Conservation (phyloP, 53 echinoderm and acorn worm genomes). For the Henricia sp. region DNA sequence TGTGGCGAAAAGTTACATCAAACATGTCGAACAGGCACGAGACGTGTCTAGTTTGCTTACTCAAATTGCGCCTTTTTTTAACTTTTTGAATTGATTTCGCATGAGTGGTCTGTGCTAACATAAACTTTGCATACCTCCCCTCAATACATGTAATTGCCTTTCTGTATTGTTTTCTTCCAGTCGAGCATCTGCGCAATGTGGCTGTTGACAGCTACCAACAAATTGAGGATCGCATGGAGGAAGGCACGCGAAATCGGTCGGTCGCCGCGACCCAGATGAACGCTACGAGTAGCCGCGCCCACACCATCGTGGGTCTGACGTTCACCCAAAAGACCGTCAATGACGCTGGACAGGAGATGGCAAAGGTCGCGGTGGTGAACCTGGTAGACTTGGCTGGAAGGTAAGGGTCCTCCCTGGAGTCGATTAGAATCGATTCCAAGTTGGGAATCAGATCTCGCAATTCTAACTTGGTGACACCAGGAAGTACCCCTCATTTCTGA, state of each 20-base stretch:
- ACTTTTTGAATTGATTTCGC: neutral
- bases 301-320: slow-evolving; percentile 92
- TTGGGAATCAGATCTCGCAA: too few species aligned
- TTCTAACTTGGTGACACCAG: too few species aligned
- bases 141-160: too few species aligned
- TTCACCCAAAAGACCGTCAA: slow-evolving; percentile 96
- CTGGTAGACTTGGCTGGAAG: slow-evolving; percentile 98
- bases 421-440: too few species aligned
- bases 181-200: slow-evolving; percentile 77
- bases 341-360: slow-evolving; percentile 97
- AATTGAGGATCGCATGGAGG: slow-evolving; percentile 96
- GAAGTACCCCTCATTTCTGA: too few species aligned
- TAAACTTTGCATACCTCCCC: too few species aligned
- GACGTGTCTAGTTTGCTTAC: too few species aligned
- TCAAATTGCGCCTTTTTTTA: too few species aligned
- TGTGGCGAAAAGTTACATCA: too few species aligned
- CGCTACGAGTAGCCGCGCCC: slow-evolving; percentile 97
- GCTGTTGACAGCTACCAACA: slow-evolving; percentile 90
- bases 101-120: neutral
- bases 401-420: slow-evolving; percentile 52
- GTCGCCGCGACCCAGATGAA: slow-evolving; percentile 99
- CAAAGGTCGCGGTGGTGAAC: slow-evolving; percentile 88
- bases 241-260: slow-evolving; percentile 94
- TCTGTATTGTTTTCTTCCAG: too few species aligned
- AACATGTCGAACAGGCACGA: too few species aligned